These are phyloP conservation scores for Aricia artaxerxes DNA, from an alignment of 2,888 invertebrate genomes.

Conservation along the genomic window DNA sequence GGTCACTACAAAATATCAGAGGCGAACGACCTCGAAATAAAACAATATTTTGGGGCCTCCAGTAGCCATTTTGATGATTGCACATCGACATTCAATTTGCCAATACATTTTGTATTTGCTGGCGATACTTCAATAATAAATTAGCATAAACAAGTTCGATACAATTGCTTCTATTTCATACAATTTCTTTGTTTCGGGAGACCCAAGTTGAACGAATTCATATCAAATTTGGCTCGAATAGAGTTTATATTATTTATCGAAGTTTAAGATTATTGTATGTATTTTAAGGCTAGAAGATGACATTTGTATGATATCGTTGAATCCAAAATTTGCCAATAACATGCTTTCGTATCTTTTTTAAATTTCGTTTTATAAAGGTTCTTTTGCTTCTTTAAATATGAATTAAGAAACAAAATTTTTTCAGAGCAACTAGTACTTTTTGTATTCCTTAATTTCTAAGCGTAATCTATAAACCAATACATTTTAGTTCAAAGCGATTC, in stretches of 20 bases:
- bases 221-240: background rate
- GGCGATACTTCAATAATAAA: slow-evolving; percentile 25
- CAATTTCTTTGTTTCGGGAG: slow-evolving; percentile 7
- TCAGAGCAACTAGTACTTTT: too few relatives aligned
- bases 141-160: slow-evolving; percentile 20
- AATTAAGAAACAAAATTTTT: too few relatives aligned
- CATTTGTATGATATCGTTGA: background rate
- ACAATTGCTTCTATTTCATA: slow-evolving; percentile 10
- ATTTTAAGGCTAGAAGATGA: background rate
- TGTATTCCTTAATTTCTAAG: too few relatives aligned
- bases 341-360: background rate
- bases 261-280: background rate
- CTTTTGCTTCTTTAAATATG: background rate
- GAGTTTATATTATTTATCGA: background rate
- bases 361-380: background rate
- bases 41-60: slow-evolving; percentile 4
- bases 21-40: background rate
- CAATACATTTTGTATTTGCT: slow-evolving; percentile 12
- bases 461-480: too few relatives aligned
- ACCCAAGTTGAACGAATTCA: background rate
- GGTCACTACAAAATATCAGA: background rate
- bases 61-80: slow-evolving; percentile 10
- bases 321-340: background rate
- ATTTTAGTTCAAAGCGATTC: too few relatives aligned
- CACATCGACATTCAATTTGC: slow-evolving; percentile 17